Percentiles rank a stretch among this genome's conserved stretches.
phyloP scores from a whole-genome alignment of 2,888 invertebrate genomes.

The Biston stratarius region DNA sequence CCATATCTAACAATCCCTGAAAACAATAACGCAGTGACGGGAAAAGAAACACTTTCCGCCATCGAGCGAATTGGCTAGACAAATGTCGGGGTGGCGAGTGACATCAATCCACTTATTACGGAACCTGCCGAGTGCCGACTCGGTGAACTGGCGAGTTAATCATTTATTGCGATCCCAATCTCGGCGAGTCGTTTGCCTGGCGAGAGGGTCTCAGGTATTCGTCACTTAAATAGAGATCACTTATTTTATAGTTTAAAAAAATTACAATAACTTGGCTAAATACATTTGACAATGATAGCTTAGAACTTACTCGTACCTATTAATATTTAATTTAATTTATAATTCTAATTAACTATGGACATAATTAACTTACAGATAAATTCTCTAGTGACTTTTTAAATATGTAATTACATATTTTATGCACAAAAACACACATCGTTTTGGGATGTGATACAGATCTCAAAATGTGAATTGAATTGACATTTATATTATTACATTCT shows the following conservation, averaged over 20 bases:
- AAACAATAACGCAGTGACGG: constrained; percentile 29
- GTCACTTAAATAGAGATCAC: neutral
- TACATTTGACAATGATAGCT: too few species aligned
- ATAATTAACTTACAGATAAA: too few species aligned
- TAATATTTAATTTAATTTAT: too few species aligned
- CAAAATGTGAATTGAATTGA: too few species aligned
- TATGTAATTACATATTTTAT: too few species aligned
- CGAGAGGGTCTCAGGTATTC: constrained; percentile 64
- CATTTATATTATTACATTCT: too few species aligned
- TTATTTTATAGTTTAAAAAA: neutral
- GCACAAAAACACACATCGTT: too few species aligned
- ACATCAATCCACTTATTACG: constrained; percentile 83
- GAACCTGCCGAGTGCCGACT: constrained; percentile 36
- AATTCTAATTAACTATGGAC: too few species aligned
- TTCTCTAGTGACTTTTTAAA: too few species aligned
- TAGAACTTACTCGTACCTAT: too few species aligned
- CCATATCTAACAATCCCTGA: neutral
- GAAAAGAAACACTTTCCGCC: constrained; percentile 23
- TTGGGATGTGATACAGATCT: too few species aligned
- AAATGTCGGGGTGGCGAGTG: constrained; percentile 72
- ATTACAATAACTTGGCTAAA: too few species aligned
- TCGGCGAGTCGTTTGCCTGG: constrained; percentile 70
- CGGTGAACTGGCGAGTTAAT: constrained; percentile 64
- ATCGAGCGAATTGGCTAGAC: constrained; percentile 53
- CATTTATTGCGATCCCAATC: constrained; percentile 81